A percentile compares a stretch with the other conserved stretches of the same genome.
Evolutionary conservation across 2,797 vertebrate species (phyloP).

Genomic region (Neopelma chrysocephalum): DNA sequence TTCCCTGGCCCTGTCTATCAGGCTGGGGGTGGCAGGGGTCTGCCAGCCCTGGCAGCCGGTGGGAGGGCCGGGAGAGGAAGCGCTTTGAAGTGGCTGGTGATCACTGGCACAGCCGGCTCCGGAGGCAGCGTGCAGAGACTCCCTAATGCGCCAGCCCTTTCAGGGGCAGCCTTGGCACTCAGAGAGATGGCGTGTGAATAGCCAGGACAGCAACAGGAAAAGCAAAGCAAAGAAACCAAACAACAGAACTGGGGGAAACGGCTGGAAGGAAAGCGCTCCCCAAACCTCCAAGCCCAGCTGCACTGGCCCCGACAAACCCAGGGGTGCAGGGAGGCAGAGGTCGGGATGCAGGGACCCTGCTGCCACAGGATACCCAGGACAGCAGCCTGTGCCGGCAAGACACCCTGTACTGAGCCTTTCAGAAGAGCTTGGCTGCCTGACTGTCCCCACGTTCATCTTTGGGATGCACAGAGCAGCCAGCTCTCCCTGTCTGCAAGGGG

Average conservation of each 20-base stretch:
- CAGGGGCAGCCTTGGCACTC: constrained; percentile 53
- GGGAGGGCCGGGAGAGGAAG: constrained; percentile 57
- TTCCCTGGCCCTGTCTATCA: not conserved
- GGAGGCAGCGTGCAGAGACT: constrained; percentile 42
- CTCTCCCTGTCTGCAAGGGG: not conserved
- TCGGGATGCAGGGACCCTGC: not conserved
- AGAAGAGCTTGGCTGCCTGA: constrained; percentile 23
- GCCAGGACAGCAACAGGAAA: constrained; percentile 55
- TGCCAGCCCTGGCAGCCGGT: not conserved
- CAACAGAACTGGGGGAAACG: constrained; percentile 34
- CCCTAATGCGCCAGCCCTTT: constrained; percentile 42
- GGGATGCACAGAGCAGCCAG: not conserved
- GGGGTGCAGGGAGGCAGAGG: not conserved
- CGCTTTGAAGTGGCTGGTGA: constrained; percentile 52
- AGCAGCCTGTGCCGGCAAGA: not conserved
- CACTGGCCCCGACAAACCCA: not conserved
- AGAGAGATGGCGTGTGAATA: constrained; percentile 45
- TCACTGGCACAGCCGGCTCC: constrained; percentile 50
- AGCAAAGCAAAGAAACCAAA: constrained; percentile 56
- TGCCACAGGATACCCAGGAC: not conserved
- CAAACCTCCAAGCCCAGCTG: constrained; percentile 41
- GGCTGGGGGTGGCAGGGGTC: not conserved
- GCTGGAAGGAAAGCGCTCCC: constrained; percentile 47
- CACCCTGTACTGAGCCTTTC: constrained; percentile 2
- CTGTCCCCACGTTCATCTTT: not conserved